Base-by-base conservation (phyloP, 1,140 invertebrate species). In the Geopemphigus sp. region DNA sequence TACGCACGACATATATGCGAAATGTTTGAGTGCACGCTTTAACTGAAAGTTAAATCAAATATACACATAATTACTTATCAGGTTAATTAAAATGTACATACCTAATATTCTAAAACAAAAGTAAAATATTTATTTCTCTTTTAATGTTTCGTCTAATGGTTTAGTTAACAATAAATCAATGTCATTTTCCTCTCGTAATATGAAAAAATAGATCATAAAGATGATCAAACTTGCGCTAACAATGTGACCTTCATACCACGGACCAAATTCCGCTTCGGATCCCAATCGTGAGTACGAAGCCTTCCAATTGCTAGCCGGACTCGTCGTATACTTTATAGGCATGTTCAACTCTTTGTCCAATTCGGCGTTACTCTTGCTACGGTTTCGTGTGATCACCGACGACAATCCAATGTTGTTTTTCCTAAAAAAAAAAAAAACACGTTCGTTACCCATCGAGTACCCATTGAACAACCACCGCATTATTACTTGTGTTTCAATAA, bases 151-250 rank as follows among this genome's bases (percentile, higher is more conserved):
- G 2, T 26, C 15, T 12, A 61, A 24, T 0, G 73, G 56, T 45
- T 19, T 39, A 1, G 47, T 56, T 0, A 76, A 11, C 32, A 76
- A 8, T 22, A 19, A 5, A 26, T 76, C 73, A 8, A 76, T n/a
- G 47, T 76, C 73, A 5, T 76, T 76, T 61, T 76, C 73, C 45
- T 76, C 73, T 5, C 73, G 56, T 12, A 76, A 1, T 45, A 76
- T 10, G 5, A 57, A 76, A 2, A 76, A 76, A 45, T 76, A 76
- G 17, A 76, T 1, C 56, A 76, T 59, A 15, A 76, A 76, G 11
- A 61, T 0, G 15, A 61, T 19, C 26, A 76, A 2, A n/a, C 73
- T 76, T 8, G 8, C 12, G 11, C 19, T 76, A 5, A 76, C 56
- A 0, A 26, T 1, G 1, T 76, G 73, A 2, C 56, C 5, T 45